A percentile compares a stretch with the other conserved stretches of the same genome.
phyloP scores from a whole-genome alignment of 1,140 invertebrate genomes.

The Aricia agestis region DNA sequence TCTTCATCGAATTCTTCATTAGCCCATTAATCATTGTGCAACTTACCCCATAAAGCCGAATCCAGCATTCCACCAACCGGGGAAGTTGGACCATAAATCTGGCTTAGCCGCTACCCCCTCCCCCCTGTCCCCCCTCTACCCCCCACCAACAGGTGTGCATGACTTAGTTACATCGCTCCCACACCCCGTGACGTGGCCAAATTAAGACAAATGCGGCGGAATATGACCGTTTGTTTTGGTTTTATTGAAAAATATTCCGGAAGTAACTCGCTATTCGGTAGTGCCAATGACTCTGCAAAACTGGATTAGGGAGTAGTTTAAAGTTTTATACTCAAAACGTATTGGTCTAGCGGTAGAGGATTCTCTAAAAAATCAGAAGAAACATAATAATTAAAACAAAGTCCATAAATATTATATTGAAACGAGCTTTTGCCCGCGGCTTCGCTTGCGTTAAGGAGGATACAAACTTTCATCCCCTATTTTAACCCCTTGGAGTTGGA shows the following conservation, averaged over 20 bases:
- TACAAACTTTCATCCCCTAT: too few species aligned
- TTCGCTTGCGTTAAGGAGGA: too few species aligned
- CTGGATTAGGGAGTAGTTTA: too few species aligned
- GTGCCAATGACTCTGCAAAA: too few species aligned
- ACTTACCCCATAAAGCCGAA: not conserved
- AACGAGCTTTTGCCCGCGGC: too few species aligned
- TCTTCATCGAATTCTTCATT: not conserved
- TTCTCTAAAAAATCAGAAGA: too few species aligned
- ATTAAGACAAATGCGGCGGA: not conserved
- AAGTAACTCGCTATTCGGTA: too few species aligned
- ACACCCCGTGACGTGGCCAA: constrained; percentile 7
- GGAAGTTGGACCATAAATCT: constrained; percentile 48
- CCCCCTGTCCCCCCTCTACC: constrained; percentile 10
- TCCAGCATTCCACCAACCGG: not conserved
- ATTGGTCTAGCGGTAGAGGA: too few species aligned
- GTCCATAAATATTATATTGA: too few species aligned
- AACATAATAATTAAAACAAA: too few species aligned
- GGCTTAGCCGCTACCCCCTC: constrained; percentile 37
- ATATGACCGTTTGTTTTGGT: constrained; percentile 1
- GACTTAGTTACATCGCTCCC: constrained; percentile 30
- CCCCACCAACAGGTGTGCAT: constrained; percentile 53
- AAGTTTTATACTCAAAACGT: too few species aligned
- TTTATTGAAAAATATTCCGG: not conserved
- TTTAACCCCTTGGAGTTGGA: too few species aligned
- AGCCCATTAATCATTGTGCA: not conserved